phyloP scores from a whole-genome alignment of 2,113 vertebrate genomes.

The Cheirogaleus medius region DNA sequence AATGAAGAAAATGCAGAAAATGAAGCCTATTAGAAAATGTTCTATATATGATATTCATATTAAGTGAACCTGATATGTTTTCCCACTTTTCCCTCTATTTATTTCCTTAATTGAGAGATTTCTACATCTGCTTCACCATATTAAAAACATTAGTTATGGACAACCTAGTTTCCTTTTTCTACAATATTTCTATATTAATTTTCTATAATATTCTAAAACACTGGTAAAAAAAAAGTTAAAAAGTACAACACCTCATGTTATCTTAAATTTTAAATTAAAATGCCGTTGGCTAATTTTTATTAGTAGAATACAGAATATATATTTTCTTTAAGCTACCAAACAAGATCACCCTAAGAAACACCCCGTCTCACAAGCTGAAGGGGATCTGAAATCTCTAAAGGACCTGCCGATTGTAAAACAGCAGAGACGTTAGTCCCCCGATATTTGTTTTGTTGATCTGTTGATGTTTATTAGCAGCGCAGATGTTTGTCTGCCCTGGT shows the following conservation, averaged over 20 bases:
- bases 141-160: not conserved
- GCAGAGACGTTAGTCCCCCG: no score
- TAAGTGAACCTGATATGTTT: no score
- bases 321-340: not conserved
- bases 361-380: not conserved
- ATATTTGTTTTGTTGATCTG: accelerated
- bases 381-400: not conserved
- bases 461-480: not conserved
- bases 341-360: not conserved
- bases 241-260: not conserved
- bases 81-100: no score
- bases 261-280: not conserved
- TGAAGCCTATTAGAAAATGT: not conserved
- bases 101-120: not conserved
- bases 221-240: not conserved
- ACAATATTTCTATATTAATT: not conserved
- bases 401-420: not conserved
- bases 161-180: not conserved
- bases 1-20: not conserved
- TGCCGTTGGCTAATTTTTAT: not conserved
- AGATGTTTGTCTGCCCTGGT: accelerated
- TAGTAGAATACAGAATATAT: not conserved
- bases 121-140: not conserved
- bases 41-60: accelerated
- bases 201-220: not conserved